phyloP scores from a whole-genome alignment of 2,797 vertebrate genomes.

The Propithecus perrieri region DNA sequence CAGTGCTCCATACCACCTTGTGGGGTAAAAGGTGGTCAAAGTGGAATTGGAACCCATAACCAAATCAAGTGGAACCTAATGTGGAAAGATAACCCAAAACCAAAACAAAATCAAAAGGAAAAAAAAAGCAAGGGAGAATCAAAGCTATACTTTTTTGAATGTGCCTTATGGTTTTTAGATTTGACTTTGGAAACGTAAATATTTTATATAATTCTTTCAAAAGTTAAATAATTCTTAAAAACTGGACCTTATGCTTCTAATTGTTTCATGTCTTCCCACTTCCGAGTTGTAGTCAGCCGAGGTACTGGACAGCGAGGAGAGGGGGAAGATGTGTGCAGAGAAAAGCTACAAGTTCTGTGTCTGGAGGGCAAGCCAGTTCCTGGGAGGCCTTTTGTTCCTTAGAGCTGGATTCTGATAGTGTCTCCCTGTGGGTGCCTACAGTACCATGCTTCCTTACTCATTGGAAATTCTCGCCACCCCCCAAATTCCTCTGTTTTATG shows the following conservation, averaged over 20 bases:
- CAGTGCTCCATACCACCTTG: background rate
- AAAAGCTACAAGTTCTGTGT: background rate
- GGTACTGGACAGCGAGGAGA: background rate
- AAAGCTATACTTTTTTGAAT: background rate
- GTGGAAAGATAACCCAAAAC: background rate
- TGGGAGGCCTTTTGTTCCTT: background rate
- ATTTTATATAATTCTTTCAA: background rate
- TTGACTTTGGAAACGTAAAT: background rate
- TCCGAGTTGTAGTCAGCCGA: background rate
- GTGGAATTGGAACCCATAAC: background rate
- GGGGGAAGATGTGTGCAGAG: background rate
- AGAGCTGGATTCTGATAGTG: background rate
- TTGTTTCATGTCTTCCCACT: background rate
- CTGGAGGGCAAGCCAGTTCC: background rate
- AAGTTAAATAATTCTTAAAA: conserved; percentile 25
- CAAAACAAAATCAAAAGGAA: background rate
- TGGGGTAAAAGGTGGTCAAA: background rate
- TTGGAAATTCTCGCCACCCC: background rate
- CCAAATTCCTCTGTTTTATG: background rate
- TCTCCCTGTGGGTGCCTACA: background rate
- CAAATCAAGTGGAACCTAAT: background rate
- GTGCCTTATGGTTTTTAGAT: conserved; percentile 1
- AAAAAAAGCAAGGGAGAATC: background rate
- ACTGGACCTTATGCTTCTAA: background rate
- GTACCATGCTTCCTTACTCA: background rate